A percentile compares a stretch with the other conserved stretches of the same genome.
Evolutionary conservation across 1,140 invertebrate genomes (phyloP).

Genomic region (Helicoverpa zea): DNA sequence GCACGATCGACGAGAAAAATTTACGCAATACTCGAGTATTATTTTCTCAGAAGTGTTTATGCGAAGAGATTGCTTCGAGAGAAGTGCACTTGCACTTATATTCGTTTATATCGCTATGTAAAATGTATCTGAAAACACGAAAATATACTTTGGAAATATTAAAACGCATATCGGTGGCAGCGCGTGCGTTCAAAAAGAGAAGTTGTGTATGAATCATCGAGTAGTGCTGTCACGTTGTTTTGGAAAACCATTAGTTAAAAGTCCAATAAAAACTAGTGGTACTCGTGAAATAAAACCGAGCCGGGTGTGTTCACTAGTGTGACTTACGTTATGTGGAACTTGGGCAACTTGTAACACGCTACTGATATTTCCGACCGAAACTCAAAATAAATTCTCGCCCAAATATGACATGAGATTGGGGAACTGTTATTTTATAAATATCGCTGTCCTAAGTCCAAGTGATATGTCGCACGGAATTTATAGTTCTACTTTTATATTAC

Average conservation of each 20-base stretch:
- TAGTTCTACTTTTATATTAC: constrained; percentile 21
- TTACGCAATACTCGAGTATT: constrained; percentile 67
- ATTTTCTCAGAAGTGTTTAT: constrained; percentile 69
- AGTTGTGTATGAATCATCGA: constrained; percentile 64
- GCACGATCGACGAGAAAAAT: constrained; percentile 80
- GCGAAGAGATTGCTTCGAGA: constrained; percentile 64
- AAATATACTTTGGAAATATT: constrained; percentile 41
- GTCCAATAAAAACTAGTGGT: constrained; percentile 63
- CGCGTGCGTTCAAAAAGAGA: constrained; percentile 54
- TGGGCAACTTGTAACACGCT: constrained; percentile 56
- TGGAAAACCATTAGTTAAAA: constrained; percentile 68
- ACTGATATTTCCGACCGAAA: constrained; percentile 47
- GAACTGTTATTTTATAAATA: constrained; percentile 26
- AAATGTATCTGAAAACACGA: constrained; percentile 21
- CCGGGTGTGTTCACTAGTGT: constrained; percentile 52
- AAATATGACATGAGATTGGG: constrained; percentile 29
- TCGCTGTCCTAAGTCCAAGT: constrained; percentile 25
- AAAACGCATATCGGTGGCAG: constrained; percentile 20
- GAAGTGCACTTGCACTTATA: constrained; percentile 60
- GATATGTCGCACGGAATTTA: constrained; percentile 1
- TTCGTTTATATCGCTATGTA: constrained; percentile 10
- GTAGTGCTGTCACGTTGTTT: constrained; percentile 64
- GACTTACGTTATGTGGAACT: constrained; percentile 55
- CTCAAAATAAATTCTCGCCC: constrained; percentile 45
- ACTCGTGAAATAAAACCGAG: constrained; percentile 58